Conservation (phyloP, 2,888 invertebrate genomes). For the Cephus rjabovi region DNA sequence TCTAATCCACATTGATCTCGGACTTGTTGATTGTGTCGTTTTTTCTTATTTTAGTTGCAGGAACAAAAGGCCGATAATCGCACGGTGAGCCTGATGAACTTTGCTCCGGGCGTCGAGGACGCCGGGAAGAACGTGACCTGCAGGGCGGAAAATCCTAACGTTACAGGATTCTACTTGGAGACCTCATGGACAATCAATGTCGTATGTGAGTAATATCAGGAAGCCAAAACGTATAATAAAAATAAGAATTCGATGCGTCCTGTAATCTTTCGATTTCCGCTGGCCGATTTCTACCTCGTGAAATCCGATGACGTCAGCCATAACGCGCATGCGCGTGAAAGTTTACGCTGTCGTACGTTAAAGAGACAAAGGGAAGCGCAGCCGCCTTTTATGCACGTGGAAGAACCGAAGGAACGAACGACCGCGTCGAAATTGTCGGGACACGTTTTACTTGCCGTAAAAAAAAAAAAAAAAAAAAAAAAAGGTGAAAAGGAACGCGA, state of each 20-base stretch:
- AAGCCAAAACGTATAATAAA: neutral
- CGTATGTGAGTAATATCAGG: slow-evolving; percentile 80
- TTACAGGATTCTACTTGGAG: slow-evolving; percentile 84
- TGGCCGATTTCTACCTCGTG: neutral
- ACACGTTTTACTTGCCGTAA: neutral
- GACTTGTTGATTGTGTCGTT: slow-evolving; percentile 1
- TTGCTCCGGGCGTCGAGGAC: slow-evolving; percentile 89
- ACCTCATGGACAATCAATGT: slow-evolving; percentile 90
- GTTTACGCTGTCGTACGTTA: neutral
- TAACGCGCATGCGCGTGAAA: neutral
- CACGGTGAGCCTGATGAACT: slow-evolving; percentile 87
- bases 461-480: neutral
- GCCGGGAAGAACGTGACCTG: slow-evolving; percentile 90
- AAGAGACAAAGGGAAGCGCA: neutral
- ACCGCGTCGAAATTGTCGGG: neutral
- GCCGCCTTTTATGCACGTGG: neutral
- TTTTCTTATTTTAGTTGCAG: slow-evolving; percentile 65
- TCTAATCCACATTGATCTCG: neutral
- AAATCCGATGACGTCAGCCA: neutral
- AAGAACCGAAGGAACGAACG: neutral
- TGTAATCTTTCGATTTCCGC: neutral
- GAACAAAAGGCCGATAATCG: slow-evolving; percentile 85
- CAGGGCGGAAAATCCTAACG: slow-evolving; percentile 91
- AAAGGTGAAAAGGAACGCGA: neutral
- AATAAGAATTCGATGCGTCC: neutral